These are phyloP conservation scores for Acrocyrtus sp. DNA, from an alignment of 2,888 invertebrate species.

Conservation along the genomic window DNA sequence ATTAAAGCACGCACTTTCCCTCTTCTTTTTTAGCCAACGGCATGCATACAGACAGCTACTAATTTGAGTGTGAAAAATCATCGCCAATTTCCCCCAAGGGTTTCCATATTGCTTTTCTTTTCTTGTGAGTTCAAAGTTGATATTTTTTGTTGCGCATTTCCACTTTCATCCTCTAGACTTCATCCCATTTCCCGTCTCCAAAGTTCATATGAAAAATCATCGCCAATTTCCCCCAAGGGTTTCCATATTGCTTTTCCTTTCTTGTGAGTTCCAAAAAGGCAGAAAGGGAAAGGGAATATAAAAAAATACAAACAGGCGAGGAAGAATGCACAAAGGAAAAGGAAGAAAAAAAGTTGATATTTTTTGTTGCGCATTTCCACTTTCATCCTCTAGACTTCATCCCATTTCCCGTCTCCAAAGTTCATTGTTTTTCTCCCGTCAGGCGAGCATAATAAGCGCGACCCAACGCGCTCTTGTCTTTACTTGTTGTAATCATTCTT, in stretches of 20 bases:
- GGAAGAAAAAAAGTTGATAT: background rate
- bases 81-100: constrained; percentile 35
- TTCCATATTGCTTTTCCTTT: background rate
- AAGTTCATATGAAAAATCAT: too few relatives aligned
- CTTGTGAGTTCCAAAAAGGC: background rate
- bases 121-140: too few relatives aligned
- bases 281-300: background rate
- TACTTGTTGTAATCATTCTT: background rate
- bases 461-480: constrained; percentile 20
- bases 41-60: constrained; percentile 23
- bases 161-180: background rate
- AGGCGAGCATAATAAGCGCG: constrained; percentile 25
- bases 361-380: background rate
- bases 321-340: background rate
- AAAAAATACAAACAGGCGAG: background rate
- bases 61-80: constrained; percentile 43
- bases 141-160: background rate
- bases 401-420: constrained; percentile 4
- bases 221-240: background rate
- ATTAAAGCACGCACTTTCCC: constrained; percentile 38
- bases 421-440: constrained; percentile 18
- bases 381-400: constrained; percentile 12
- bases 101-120: background rate
- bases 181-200: background rate
- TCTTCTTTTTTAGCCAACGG: constrained; percentile 1